Conservation (phyloP, 2,797 vertebrate genomes). For the Parambassis ranga region DNA sequence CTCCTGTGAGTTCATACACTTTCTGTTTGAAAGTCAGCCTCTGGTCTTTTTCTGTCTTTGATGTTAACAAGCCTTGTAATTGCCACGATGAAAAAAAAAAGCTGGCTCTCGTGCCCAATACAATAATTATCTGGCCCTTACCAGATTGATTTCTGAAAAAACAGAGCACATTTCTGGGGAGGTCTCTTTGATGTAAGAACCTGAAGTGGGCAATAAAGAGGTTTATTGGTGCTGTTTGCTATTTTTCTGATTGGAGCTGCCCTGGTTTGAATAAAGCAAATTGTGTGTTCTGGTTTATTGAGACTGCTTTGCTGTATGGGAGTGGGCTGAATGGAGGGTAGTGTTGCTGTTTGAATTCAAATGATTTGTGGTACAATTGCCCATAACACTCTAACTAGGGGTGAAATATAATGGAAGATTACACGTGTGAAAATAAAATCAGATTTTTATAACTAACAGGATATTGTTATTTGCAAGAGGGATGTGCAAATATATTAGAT, state of each 20-base stretch:
- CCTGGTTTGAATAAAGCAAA: conserved; percentile 26
- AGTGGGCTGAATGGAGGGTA: not conserved
- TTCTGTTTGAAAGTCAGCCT: conserved; percentile 48
- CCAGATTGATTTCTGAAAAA: conserved; percentile 28
- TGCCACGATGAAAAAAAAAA: conserved; percentile 33
- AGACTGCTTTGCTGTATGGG: conserved; percentile 11
- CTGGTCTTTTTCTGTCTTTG: conserved; percentile 59
- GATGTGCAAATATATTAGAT: not conserved
- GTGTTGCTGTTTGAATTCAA: conserved; percentile 25
- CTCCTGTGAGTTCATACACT: conserved; percentile 26
- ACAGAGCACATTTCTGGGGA: conserved; percentile 25
- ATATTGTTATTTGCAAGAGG: not conserved
- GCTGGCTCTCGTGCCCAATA: conserved; percentile 37
- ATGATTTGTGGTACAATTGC: conserved; percentile 9
- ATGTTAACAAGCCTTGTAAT: conserved; percentile 72
- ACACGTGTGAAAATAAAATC: not conserved
- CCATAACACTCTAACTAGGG: not conserved
- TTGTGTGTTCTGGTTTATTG: conserved; percentile 47
- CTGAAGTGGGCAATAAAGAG: conserved; percentile 41
- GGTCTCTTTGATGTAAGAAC: conserved; percentile 60
- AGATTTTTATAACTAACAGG: not conserved
- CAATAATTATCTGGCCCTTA: conserved; percentile 54
- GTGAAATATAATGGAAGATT: not conserved
- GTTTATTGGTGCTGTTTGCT: conserved; percentile 39
- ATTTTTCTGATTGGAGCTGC: conserved; percentile 30